phyloP scores from a whole-genome alignment of 2,113 vertebrate species.

The Catharus fuscescens region DNA sequence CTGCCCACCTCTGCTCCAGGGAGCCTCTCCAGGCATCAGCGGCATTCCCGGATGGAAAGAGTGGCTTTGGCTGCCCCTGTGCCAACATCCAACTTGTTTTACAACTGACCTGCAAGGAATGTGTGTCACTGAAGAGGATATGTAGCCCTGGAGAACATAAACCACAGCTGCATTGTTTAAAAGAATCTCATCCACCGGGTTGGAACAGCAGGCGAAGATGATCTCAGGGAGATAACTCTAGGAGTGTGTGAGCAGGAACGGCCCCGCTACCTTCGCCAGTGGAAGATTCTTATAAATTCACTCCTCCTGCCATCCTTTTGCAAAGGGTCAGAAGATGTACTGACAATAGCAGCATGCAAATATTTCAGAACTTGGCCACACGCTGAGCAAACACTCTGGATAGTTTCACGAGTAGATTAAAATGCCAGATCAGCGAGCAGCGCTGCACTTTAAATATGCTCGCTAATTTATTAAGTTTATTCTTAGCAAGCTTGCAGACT shows the following conservation, averaged over 20 bases:
- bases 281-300: conserved; percentile 74
- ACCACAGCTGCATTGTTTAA: conserved; percentile 67
- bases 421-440: conserved; percentile 63
- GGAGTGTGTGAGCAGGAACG: conserved; percentile 26
- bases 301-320: conserved; percentile 62
- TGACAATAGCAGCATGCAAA: conserved; percentile 73
- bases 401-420: conserved; percentile 70
- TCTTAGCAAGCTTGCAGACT: conserved; percentile 65
- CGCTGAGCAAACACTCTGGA: conserved; percentile 75
- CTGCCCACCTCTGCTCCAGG: background rate
- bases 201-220: conserved; percentile 18
- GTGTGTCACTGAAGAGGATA: conserved; percentile 64
- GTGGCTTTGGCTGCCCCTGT: background rate
- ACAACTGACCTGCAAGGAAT: conserved; percentile 71
- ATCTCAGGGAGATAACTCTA: conserved; percentile 54
- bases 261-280: conserved; percentile 48
- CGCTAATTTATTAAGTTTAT: conserved; percentile 72
- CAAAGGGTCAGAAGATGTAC: conserved; percentile 70
- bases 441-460: conserved; percentile 63
- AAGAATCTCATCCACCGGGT: background rate
- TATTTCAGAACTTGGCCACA: conserved; percentile 75
- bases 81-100: conserved; percentile 65
- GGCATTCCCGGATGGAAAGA: background rate
- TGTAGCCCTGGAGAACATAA: conserved; percentile 46
- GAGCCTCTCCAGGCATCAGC: background rate